Conservation (phyloP, 2,888 invertebrate genomes). For the Chelonus formosanus region DNA sequence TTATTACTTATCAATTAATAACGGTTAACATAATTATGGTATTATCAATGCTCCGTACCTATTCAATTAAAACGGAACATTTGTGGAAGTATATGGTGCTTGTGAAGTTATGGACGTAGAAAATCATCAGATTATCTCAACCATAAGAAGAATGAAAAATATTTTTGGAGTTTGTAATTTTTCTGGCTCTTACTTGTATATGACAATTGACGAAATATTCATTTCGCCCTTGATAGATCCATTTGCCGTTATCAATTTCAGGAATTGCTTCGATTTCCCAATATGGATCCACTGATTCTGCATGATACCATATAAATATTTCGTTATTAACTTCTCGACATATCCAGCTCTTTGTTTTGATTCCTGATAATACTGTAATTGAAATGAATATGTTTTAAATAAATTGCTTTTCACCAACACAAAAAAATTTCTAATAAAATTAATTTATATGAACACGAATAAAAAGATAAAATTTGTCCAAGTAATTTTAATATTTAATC, state of each 20-base stretch:
- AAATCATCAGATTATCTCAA: background rate
- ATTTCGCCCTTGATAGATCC: constrained; percentile 73
- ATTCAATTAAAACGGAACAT: no score
- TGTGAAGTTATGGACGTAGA: no score
- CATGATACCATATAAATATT: constrained; percentile 87
- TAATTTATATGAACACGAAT: no score
- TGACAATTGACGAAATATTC: background rate
- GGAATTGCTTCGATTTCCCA: constrained; percentile 74
- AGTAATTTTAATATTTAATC: no score
- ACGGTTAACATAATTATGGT: no score
- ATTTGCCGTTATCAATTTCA: constrained; percentile 68
- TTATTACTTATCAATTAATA: no score
- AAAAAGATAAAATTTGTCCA: no score
- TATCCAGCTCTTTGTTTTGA: constrained; percentile 76
- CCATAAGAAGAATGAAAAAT: background rate
- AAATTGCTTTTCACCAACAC: no score
- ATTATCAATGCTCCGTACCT: no score
- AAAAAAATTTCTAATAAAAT: no score
- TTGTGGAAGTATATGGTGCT: no score
- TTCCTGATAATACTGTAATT: constrained; percentile 73
- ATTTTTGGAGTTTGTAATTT: background rate
- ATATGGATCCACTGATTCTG: constrained; percentile 73
- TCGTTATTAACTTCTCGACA: constrained; percentile 76
- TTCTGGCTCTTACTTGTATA: background rate
- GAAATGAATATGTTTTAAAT: background rate